These are phyloP conservation scores for Drosophila sulfurigaster DNA, from an alignment of 1,140 invertebrate genomes.

Conservation along the genomic window DNA sequence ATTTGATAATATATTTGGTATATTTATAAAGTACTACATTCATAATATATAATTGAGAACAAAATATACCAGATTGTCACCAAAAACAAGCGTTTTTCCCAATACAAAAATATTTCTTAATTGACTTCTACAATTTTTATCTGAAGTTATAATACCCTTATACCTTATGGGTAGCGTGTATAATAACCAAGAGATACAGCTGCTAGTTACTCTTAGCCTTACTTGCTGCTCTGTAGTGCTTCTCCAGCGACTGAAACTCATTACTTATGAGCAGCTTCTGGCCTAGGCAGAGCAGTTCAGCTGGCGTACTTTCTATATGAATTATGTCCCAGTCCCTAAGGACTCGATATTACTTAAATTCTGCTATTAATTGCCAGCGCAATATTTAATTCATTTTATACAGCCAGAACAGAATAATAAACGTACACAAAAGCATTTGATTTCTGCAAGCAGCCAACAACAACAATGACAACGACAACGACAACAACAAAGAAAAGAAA, in stretches of 20 bases:
- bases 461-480: no score
- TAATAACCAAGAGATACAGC: not conserved
- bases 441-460: no score
- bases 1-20: no score
- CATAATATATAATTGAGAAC: no score
- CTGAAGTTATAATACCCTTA: no score
- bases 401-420: not conserved
- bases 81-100: no score
- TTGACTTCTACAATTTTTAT: no score
- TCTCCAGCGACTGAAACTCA: slow-evolving; percentile 2
- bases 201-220: no score
- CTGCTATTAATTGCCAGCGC: not conserved
- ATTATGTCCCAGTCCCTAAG: not conserved
- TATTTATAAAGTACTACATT: no score
- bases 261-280: slow-evolving; percentile 6
- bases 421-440: not conserved
- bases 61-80: no score
- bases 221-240: not conserved
- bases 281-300: not conserved
- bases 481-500: not conserved
- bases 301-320: not conserved
- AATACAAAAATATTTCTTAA: no score
- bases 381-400: not conserved
- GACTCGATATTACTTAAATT: no score
- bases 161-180: not conserved